Conservation (phyloP, 2,113 vertebrate genomes). For the Setophaga kirtlandii region DNA sequence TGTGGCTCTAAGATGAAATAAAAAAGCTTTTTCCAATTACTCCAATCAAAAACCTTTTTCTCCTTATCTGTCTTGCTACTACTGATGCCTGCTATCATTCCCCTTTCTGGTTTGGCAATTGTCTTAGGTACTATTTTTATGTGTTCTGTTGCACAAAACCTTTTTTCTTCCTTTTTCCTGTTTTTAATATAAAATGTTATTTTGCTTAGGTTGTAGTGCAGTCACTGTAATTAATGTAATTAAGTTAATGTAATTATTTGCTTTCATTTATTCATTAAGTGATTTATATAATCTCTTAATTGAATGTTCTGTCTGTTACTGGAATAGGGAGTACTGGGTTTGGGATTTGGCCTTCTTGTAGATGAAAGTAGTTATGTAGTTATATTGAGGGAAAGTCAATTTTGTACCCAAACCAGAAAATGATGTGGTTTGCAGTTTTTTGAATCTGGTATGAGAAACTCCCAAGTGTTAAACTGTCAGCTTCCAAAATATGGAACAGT, state of each 20-base stretch:
- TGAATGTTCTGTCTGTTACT: background rate
- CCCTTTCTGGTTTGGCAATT: background rate
- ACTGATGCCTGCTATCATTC: background rate
- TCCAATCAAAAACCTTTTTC: background rate
- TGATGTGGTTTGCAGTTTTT: background rate
- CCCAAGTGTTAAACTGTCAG: background rate
- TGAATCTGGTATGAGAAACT: background rate
- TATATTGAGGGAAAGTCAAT: background rate
- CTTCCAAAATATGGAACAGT: background rate
- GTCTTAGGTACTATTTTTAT: background rate
- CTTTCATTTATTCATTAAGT: background rate
- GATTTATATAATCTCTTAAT: background rate
- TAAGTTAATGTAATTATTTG: background rate
- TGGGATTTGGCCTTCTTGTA: background rate
- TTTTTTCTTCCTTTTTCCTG: accelerated
- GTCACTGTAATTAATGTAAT: background rate
- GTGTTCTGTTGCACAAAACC: background rate
- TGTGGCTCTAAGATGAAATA: background rate
- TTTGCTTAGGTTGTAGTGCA: background rate
- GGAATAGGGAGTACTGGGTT: background rate
- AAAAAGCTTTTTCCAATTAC: background rate
- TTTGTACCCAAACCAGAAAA: background rate
- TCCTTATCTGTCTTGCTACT: background rate
- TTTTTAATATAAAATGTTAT: background rate
- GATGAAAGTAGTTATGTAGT: background rate